Base-by-base conservation (phyloP, 2,113 vertebrate genomes). In the Camelus bactrianus region DNA sequence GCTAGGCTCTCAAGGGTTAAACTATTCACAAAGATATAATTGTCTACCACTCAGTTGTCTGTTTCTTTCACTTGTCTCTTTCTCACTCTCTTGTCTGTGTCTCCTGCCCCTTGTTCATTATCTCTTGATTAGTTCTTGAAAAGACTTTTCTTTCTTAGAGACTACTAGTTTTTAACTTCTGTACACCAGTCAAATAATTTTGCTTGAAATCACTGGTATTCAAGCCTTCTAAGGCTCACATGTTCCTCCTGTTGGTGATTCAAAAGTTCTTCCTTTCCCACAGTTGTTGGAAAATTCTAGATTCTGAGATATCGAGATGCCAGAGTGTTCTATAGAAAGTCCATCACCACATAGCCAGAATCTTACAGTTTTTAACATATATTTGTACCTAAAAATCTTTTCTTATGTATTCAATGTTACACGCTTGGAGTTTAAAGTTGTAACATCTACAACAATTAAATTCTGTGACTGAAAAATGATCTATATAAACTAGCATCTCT, bases 151-250 rank as follows among this genome's bases (percentile, higher is more conserved):
- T 73, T 89, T 82, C 35, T 79, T 70, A 58, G 35, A 64, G 30
- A 86, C 19, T 50, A 54, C n/a, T 28, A 75, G 10, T 52, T 35
- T 91, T 93, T 84, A n/a, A 52, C 6, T 92, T 88, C 38, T 75
- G 4, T 20, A 58, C 12, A 76, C 0, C 19, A 69, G 9, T 70
- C 48, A 93, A 90, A 80, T 65, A 67, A 46, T 54, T 96, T 95
- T 65, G 38, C 30, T 90, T 73, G 56, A 93, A 91, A 88, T 50
- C 26, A 70, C 22, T 94, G 11, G 5, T 77, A 91, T 65, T 91
- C 30, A 60, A 75, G 4, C 24, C 35, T 89, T 73, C 11, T 67
- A 82, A 91, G 58, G 19, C 30, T 73, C 46, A 60, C 1, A 8
- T n/a, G 10, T 86, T 94, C 35, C 90, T 70, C 15, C n/a, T 38